These are phyloP conservation scores for Sepiola atlantica DNA, from an alignment of 2,888 invertebrate species.

Conservation along the genomic window DNA sequence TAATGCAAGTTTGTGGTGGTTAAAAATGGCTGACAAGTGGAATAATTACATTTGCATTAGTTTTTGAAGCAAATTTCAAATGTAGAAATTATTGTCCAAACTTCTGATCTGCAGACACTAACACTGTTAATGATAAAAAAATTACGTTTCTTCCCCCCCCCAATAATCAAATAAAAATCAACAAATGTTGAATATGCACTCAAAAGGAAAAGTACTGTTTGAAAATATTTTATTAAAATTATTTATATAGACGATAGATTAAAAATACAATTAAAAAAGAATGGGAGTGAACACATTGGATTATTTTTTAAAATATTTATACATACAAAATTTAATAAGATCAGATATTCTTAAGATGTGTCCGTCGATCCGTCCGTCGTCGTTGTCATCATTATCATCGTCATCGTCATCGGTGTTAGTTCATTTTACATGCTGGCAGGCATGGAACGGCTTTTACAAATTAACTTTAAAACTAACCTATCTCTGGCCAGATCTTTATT, in stretches of 20 bases:
- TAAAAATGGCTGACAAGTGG: constrained; percentile 32
- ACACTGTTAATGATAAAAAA: not conserved
- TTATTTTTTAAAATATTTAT: no score
- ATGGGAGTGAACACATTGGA: not conserved
- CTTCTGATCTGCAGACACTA: not conserved
- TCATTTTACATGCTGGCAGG: no score
- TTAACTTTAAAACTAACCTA: no score
- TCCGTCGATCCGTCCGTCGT: no score
- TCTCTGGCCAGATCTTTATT: no score
- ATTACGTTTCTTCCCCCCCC: not conserved
- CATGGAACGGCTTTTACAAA: no score
- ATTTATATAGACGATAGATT: not conserved
- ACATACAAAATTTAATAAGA: no score
- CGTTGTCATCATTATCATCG: no score
- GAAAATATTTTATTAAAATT: not conserved
- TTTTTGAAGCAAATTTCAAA: not conserved
- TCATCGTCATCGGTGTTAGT: no score
- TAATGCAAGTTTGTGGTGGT: not conserved
- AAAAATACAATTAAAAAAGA: not conserved
- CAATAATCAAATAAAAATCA: not conserved
- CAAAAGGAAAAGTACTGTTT: not conserved
- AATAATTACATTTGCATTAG: constrained; percentile 19
- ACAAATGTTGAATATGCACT: not conserved
- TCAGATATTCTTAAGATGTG: no score
- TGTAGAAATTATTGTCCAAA: not conserved